Conservation (phyloP, 2,797 vertebrate genomes). For the Mionectes olivaceus region DNA sequence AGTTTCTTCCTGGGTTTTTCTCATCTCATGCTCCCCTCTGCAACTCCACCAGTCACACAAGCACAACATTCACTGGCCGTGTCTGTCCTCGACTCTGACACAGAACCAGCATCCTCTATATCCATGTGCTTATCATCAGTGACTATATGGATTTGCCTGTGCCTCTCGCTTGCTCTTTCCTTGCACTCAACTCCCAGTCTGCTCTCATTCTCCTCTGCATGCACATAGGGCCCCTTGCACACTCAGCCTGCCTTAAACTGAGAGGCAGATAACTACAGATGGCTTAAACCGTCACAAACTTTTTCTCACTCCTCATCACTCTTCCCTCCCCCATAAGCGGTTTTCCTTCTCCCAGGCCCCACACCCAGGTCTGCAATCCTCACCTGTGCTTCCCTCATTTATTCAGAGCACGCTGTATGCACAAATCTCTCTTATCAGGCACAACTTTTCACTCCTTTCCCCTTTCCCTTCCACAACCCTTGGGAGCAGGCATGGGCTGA, state of each 20-base stretch:
- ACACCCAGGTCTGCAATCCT: not conserved
- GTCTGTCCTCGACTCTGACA: not conserved
- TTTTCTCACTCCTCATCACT: slow-evolving; percentile 19
- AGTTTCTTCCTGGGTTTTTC: not conserved
- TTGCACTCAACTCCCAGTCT: not conserved
- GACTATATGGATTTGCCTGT: not conserved
- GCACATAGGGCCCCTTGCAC: not conserved
- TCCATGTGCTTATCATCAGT: not conserved
- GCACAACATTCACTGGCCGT: not conserved
- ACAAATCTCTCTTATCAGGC: not conserved
- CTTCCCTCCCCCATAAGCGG: not conserved
- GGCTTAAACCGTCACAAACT: not conserved
- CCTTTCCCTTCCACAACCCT: not conserved
- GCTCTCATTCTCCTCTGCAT: not conserved
- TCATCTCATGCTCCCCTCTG: not conserved
- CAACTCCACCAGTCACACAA: not conserved
- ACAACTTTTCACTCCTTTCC: not conserved
- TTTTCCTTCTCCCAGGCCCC: not conserved
- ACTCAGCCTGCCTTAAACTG: not conserved
- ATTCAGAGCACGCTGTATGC: not conserved
- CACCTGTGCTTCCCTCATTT: not conserved
- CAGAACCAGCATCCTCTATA: not conserved
- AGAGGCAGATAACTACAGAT: not conserved
- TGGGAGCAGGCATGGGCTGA: not conserved
- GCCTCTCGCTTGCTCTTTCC: not conserved